Evolutionary conservation across 2,797 vertebrate species (phyloP).

Genomic region (Pogoniulus pusillus): DNA sequence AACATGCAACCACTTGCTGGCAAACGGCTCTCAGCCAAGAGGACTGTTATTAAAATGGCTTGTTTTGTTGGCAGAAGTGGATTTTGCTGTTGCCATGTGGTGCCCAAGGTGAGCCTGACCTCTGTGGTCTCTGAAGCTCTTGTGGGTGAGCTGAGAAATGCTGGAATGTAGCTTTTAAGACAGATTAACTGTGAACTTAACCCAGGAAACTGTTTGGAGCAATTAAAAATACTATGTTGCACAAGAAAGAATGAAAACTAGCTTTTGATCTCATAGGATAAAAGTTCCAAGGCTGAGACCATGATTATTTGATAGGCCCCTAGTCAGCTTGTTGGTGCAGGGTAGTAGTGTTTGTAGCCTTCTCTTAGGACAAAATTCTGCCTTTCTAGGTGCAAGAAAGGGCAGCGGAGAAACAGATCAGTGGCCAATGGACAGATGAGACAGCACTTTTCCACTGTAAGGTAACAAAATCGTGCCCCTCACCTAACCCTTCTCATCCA

Average conservation of each 20-base stretch:
- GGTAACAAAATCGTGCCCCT: not conserved
- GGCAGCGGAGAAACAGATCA: fast-evolving
- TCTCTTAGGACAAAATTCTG: not conserved
- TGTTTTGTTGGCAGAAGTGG: slow-evolving; percentile 12
- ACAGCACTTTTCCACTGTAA: not conserved
- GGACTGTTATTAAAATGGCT: not conserved
- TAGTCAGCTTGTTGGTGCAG: not conserved
- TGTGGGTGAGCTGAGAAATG: not conserved
- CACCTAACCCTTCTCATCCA: not conserved
- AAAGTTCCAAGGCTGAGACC: not conserved
- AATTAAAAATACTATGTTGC: not conserved
- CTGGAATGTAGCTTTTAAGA: not conserved
- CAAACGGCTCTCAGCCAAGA: not conserved
- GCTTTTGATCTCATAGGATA: not conserved
- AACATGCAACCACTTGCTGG: not conserved
- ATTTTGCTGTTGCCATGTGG: not conserved
- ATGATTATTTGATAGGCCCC: not conserved
- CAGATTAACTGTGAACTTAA: not conserved
- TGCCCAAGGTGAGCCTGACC: slow-evolving; percentile 18
- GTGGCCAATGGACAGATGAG: not conserved
- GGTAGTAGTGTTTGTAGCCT: not conserved
- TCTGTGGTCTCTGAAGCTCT: not conserved
- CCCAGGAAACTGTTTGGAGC: not conserved
- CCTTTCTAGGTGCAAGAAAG: not conserved
- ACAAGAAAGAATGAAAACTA: not conserved